phyloP scores from a whole-genome alignment of 1,140 invertebrate species.

The Pseudachorutes palmiensis region DNA sequence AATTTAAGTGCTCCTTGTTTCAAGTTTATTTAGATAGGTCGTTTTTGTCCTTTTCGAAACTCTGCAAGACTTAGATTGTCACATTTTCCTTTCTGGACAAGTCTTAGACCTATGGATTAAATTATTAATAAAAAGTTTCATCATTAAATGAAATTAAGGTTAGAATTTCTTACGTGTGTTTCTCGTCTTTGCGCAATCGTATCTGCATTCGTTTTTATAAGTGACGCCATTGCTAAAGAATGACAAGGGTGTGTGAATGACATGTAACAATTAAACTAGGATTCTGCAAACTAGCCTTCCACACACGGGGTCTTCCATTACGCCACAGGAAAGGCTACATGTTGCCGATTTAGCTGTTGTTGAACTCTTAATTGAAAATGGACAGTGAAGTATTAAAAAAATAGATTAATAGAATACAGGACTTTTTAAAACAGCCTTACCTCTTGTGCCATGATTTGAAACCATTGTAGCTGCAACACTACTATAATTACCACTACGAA shows the following conservation, averaged over 20 bases:
- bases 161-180: not conserved
- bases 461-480: too few species aligned
- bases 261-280: too few species aligned
- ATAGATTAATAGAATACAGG: too few species aligned
- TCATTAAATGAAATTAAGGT: not conserved
- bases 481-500: too few species aligned
- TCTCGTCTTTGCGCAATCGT: not conserved
- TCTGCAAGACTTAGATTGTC: not conserved
- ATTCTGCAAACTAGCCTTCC: too few species aligned
- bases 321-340: not conserved
- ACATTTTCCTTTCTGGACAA: not conserved
- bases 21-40: too few species aligned
- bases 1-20: too few species aligned
- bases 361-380: too few species aligned
- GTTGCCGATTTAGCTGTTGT: not conserved
- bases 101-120: not conserved
- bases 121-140: not conserved
- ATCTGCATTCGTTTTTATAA: constrained; percentile 3
- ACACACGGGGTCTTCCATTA: not conserved
- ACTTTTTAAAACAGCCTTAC: too few species aligned
- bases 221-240: not conserved
- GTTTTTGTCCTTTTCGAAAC: not conserved
- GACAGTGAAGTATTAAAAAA: too few species aligned
- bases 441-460: too few species aligned
- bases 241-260: too few species aligned